Percentiles rank a stretch among this genome's conserved stretches.
Evolutionary conservation across 2,797 vertebrate species (phyloP).

Genomic region (Oreonectes daqikongensis): DNA sequence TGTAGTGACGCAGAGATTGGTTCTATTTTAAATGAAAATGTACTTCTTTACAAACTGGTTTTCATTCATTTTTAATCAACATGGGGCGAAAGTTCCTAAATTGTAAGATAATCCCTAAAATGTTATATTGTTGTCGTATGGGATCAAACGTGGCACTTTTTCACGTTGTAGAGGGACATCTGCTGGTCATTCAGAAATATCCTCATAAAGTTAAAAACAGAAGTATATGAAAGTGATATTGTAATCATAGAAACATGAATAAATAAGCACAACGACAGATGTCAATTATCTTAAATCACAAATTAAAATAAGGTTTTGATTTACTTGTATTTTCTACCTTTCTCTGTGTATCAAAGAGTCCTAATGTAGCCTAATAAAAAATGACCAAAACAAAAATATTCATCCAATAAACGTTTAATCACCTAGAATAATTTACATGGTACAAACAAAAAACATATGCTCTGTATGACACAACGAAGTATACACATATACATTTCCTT

Average conservation of each 20-base stretch:
- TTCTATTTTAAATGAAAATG: not conserved
- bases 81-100: too few relatives aligned
- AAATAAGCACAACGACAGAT: too few relatives aligned
- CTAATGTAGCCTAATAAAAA: slow-evolving; percentile 48
- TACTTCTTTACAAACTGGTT: too few relatives aligned
- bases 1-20: not conserved
- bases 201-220: not conserved
- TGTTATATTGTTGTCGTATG: not conserved
- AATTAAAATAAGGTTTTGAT: too few relatives aligned
- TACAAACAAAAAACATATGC: slow-evolving; percentile 63
- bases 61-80: too few relatives aligned
- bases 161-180: slow-evolving; percentile 14
- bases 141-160: not conserved
- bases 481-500: slow-evolving; percentile 37
- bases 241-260: too few relatives aligned
- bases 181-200: slow-evolving; percentile 21
- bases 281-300: too few relatives aligned
- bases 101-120: not conserved
- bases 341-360: not conserved
- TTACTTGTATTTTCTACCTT: not conserved
- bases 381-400: not conserved
- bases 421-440: slow-evolving; percentile 63
- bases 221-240: not conserved
- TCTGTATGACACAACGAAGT: slow-evolving; percentile 50
- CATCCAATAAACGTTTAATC: slow-evolving; percentile 59